Evolutionary conservation across 2,113 vertebrate genomes (phyloP).

Genomic region (Gnathonemus echidnorhynchus): DNA sequence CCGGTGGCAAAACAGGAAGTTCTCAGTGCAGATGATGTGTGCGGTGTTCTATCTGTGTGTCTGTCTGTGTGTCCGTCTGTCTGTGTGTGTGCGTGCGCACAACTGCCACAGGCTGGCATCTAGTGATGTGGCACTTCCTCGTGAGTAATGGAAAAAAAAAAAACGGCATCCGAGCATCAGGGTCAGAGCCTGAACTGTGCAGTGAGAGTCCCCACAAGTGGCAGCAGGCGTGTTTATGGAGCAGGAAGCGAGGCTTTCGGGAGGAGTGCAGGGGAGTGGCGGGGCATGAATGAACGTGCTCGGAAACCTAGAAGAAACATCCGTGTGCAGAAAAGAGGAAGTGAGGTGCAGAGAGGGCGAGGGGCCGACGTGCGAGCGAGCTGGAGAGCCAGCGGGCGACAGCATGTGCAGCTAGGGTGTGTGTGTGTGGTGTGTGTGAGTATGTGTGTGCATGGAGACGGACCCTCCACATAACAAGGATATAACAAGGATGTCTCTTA

Average conservation of each 20-base stretch:
- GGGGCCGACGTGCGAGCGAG: conserved; percentile 11
- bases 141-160: neutral
- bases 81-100: neutral
- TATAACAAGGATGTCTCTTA: conserved; percentile 82
- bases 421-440: conserved; percentile 9
- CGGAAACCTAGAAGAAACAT: conserved; percentile 32
- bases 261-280: conserved; percentile 31
- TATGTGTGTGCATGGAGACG: conserved; percentile 31
- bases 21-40: neutral
- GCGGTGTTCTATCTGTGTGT: neutral
- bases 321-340: conserved; percentile 64
- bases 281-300: conserved; percentile 41
- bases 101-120: neutral
- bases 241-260: neutral
- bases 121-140: neutral
- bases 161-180: neutral
- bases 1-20: conserved; percentile 4
- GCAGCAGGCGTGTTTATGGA: conserved; percentile 19
- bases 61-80: neutral
- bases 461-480: conserved; percentile 50
- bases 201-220: too few relatives aligned
- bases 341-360: conserved; percentile 40
- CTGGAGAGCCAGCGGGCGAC: conserved; percentile 4
- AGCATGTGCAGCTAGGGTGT: conserved; percentile 15
- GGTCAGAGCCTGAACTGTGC: neutral